Conservation (phyloP, 2,888 invertebrate species). For the Aplocera efformata region DNA sequence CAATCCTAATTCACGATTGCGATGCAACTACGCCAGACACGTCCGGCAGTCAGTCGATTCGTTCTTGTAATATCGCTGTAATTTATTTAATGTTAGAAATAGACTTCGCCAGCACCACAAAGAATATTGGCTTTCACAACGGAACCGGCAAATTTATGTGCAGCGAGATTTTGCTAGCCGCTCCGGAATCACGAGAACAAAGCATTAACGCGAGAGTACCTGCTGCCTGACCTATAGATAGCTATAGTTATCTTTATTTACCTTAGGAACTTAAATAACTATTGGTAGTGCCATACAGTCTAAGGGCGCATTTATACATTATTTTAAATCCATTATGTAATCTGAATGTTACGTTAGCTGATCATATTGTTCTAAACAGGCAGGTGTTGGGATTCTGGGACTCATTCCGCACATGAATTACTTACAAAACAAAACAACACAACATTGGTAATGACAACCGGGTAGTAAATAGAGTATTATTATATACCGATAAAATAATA, state of each 20-base stretch:
- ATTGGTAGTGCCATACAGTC: too few species aligned
- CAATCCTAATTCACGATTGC: constrained; percentile 60
- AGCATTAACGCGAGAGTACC: constrained; percentile 42
- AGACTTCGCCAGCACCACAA: constrained; percentile 71
- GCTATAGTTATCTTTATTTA: not conserved
- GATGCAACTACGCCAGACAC: constrained; percentile 64
- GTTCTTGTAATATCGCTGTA: constrained; percentile 77
- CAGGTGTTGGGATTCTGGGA: too few species aligned
- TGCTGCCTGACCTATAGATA: constrained; percentile 7
- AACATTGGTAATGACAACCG: too few species aligned
- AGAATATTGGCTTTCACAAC: constrained; percentile 80
- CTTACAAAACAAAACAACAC: too few species aligned
- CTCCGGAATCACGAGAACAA: constrained; percentile 59
- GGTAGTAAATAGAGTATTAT: too few species aligned
- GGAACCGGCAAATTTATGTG: constrained; percentile 76
- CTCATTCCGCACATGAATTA: too few species aligned
- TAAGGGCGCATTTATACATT: too few species aligned
- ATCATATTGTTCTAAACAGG: too few species aligned
- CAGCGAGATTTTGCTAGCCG: constrained; percentile 67
- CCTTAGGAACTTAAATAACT: too few species aligned
- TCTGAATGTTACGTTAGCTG: too few species aligned
- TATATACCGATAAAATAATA: too few species aligned
- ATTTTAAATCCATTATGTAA: too few species aligned
- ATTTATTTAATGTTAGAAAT: constrained; percentile 80
- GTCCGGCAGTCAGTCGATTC: constrained; percentile 69